Evolutionary conservation across 37 sponge, comb jelly and placozoan genomes (phyloP).

Genomic region (Spongia lamella): DNA sequence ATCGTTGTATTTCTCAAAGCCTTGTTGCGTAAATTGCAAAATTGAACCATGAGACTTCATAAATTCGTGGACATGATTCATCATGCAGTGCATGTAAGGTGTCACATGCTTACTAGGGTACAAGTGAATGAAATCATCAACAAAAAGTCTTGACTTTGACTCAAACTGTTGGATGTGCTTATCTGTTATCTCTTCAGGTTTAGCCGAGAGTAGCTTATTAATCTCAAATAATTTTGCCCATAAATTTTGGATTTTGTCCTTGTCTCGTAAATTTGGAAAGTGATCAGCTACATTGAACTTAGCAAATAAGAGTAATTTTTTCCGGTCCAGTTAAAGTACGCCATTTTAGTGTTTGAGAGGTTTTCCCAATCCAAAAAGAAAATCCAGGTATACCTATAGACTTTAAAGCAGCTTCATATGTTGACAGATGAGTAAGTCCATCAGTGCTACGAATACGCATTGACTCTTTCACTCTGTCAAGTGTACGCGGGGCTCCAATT

Average conservation of each 20-base stretch:
- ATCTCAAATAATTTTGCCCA: too few species aligned
- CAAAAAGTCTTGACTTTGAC: too few species aligned
- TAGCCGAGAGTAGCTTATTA: too few species aligned
- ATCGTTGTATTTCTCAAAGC: background rate
- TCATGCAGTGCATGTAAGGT: slow-evolving; percentile 37
- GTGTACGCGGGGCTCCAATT: too few species aligned
- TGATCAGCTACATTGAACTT: too few species aligned
- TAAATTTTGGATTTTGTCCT: too few species aligned
- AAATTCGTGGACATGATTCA: slow-evolving; percentile 20
- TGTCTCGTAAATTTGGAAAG: too few species aligned
- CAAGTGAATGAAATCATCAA: background rate
- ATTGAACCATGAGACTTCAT: slow-evolving; percentile 11
- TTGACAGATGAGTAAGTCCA: background rate
- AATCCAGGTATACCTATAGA: background rate
- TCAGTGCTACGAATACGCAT: too few species aligned
- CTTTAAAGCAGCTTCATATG: slow-evolving; percentile 4
- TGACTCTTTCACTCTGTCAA: too few species aligned
- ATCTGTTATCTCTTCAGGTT: too few species aligned
- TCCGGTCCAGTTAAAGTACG: slow-evolving; percentile 5
- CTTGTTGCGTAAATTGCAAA: slow-evolving; percentile 8
- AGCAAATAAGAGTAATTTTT: background rate
- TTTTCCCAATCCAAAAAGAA: too few species aligned
- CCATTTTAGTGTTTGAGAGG: slow-evolving; percentile 3
- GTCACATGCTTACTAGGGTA: slow-evolving; percentile 4
- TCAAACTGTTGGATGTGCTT: too few species aligned